Base-by-base conservation (phyloP, 1,140 invertebrate genomes). In the Orius laevigatus region DNA sequence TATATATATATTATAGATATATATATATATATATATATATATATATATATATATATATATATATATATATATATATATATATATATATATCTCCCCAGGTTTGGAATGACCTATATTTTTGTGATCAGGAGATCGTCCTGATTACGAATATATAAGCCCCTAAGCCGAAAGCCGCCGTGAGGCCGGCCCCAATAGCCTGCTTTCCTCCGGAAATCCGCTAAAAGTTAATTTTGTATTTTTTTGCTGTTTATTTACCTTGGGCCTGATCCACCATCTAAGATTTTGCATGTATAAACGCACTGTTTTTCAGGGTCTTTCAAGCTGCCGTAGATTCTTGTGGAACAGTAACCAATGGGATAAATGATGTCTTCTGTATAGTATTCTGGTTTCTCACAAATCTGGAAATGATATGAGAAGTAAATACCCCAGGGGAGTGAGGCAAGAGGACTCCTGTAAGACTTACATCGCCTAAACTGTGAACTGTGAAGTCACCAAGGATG, bases 231-330 rank as follows among this genome's bases (percentile, higher is more conserved):
- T n/a, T n/a, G n/a, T n/a, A n/a, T n/a, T n/a, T n/a, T n/a, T n/a
- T n/a, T n/a, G n/a, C n/a, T n/a, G 25, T 25, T 25, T 25, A 51
- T 53, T 62, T 66, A 81, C 78, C 73, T 75, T 20, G 84, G 83
- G 53, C 70, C 68, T 49, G 67, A 62, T 44, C 78, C 78, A 41
- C 73, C 73, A 60, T 86, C 83, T 36, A 80, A 68, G 52, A 87
- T 81, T 65, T 83, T 87, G 60, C 84, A 87, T 4, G 82, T 86
- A 56, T 84, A 88, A 4, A 84, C 68, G 63, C 81, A 84, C 59
- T 79, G 79, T n/a, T 71, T 67, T 34, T 73, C 68, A 6, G 75
- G 74, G 61, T 81, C 75, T 57, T 72, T 72, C 1, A 81, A 69
- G 63, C 78, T 83, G 8, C 75, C 79, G 65, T 81, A 88, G 5